These are phyloP conservation scores for Drosophila neonasuta DNA, from an alignment of 2,888 invertebrate species.

Conservation along the genomic window DNA sequence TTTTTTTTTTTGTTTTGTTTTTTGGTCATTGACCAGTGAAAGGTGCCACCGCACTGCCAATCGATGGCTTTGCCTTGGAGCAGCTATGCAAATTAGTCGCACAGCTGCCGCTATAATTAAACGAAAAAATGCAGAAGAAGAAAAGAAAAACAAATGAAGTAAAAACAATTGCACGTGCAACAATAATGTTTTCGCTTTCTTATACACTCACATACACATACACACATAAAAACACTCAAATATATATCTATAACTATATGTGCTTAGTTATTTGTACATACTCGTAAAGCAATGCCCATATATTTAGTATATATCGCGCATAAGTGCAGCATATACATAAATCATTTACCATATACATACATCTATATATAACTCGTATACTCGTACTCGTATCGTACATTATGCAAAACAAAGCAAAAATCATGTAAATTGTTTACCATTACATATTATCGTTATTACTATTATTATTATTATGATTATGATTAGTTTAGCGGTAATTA, in stretches of 20 bases:
- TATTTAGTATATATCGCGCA: constrained; percentile 10
- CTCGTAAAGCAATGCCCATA: constrained; percentile 39
- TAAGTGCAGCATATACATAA: constrained; percentile 31
- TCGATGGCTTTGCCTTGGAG: constrained; percentile 39
- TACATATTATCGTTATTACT: constrained; percentile 49
- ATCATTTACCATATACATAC: constrained; percentile 32
- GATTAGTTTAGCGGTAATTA: constrained; percentile 10
- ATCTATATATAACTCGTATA: constrained; percentile 32
- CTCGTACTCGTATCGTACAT: constrained; percentile 29
- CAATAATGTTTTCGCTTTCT: constrained; percentile 47
- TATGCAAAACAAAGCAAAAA: constrained; percentile 38
- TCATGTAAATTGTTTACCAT: constrained; percentile 64
- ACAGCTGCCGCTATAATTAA: constrained; percentile 46
- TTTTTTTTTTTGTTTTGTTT: neutral
- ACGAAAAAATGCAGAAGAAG: constrained; percentile 7
- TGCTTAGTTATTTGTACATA: constrained; percentile 42
- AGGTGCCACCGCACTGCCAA: constrained; percentile 42
- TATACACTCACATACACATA: constrained; percentile 14
- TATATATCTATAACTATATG: constrained; percentile 14
- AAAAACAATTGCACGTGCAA: constrained; percentile 42
- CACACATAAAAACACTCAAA: neutral
- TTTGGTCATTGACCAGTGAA: constrained; percentile 46
- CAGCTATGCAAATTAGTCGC: constrained; percentile 57
- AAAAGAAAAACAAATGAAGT: constrained; percentile 5
- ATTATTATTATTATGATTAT: constrained; percentile 28